phyloP scores from a whole-genome alignment of 2,797 vertebrate species.

The Vipera latastei region DNA sequence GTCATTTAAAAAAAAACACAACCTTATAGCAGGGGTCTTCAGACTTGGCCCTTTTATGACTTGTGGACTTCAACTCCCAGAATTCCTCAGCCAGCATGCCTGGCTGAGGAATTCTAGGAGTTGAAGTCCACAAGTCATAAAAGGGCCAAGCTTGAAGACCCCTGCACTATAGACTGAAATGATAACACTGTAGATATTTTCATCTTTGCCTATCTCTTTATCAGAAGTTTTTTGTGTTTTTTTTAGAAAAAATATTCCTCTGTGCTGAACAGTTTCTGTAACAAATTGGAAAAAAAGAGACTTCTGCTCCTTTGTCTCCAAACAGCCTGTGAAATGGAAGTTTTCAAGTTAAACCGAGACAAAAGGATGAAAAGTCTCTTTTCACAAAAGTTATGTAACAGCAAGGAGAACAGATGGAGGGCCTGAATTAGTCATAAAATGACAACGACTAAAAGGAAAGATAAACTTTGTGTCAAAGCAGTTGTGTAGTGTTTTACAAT shows the following conservation, averaged over 20 bases:
- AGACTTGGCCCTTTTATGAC: too few relatives aligned
- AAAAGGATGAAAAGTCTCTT: slow-evolving; percentile 36
- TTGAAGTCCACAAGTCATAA: too few relatives aligned
- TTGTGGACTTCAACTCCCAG: too few relatives aligned
- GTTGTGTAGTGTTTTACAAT: not conserved
- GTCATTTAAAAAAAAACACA: slow-evolving; percentile 45
- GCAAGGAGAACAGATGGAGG: not conserved
- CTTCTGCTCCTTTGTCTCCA: slow-evolving; percentile 28
- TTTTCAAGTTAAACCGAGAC: slow-evolving; percentile 34
- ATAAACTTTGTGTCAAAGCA: slow-evolving; percentile 5
- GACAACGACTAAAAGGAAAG: slow-evolving; percentile 6
- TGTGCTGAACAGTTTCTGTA: slow-evolving; percentile 26
- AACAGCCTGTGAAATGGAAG: slow-evolving; percentile 38
- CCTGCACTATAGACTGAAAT: slow-evolving; percentile 41
- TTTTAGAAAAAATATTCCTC: slow-evolving; percentile 1
- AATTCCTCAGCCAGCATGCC: too few relatives aligned
- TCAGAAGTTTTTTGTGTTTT: not conserved
- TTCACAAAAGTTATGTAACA: slow-evolving; percentile 41
- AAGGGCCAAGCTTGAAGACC: too few relatives aligned
- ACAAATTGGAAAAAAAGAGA: slow-evolving; percentile 31
- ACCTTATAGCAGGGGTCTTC: slow-evolving; percentile 3
- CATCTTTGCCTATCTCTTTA: not conserved
- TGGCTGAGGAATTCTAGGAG: too few relatives aligned
- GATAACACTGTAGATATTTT: slow-evolving; percentile 16
- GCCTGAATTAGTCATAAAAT: slow-evolving; percentile 19